Evolutionary conservation across 2,113 vertebrate genomes (phyloP).

Genomic region (Otocyon megalotis): DNA sequence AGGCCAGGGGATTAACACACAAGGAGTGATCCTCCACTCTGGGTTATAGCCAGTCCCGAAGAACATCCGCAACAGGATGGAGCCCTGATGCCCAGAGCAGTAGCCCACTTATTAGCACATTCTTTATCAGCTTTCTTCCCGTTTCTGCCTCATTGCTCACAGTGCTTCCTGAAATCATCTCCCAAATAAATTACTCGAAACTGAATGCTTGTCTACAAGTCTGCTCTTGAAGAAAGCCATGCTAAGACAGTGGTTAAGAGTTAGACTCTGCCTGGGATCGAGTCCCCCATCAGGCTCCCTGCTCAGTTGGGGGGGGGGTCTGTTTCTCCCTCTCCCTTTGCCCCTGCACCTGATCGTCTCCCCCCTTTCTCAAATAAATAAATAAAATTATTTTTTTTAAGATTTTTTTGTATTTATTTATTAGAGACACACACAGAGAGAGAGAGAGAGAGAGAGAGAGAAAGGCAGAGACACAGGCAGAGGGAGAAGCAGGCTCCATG

Average conservation of each 20-base stretch:
- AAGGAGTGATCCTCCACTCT: background rate
- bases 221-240: background rate
- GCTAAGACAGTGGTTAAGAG: background rate
- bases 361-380: background rate
- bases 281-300: background rate
- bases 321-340: background rate
- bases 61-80: background rate
- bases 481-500: no score
- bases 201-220: background rate
- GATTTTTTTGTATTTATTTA: no score
- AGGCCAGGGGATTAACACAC: background rate
- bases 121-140: background rate
- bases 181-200: background rate
- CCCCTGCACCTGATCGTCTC: background rate
- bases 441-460: no score
- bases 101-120: background rate
- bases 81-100: background rate
- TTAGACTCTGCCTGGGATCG: background rate
- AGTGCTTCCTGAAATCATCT: background rate
- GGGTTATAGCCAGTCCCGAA: background rate
- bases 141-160: background rate
- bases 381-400: background rate
- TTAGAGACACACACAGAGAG: no score
- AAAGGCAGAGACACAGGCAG: no score
- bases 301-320: background rate